phyloP scores from a whole-genome alignment of 2,113 vertebrate species.

The Chrysemys picta region DNA sequence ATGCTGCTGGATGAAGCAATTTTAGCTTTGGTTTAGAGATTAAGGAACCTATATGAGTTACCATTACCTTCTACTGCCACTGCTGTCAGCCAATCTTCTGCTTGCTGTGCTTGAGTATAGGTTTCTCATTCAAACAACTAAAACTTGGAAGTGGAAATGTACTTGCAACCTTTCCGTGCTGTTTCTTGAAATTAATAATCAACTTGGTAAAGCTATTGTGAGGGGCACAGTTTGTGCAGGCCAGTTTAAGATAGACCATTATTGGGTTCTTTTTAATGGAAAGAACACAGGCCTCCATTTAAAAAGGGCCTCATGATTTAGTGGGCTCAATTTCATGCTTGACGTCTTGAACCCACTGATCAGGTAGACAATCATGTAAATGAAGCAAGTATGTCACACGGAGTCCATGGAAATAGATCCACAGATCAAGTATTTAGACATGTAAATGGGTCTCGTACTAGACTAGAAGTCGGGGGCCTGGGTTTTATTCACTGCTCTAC shows the following conservation, averaged over 20 bases:
- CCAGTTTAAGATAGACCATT: background rate
- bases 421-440: background rate
- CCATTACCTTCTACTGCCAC: background rate
- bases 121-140: slow-evolving; percentile 20
- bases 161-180: background rate
- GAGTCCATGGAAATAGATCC: background rate
- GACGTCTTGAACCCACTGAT: background rate
- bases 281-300: background rate
- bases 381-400: background rate
- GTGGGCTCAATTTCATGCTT: background rate
- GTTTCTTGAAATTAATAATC: slow-evolving; percentile 1
- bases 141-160: background rate
- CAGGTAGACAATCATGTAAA: background rate
- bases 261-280: background rate
- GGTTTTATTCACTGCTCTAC: rapidly evolving
- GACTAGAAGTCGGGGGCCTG: background rate
- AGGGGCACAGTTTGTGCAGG: background rate
- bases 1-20: slow-evolving; percentile 2
- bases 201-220: background rate
- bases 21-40: slow-evolving; percentile 40
- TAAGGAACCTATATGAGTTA: background rate
- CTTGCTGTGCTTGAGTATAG: slow-evolving; percentile 35
- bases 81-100: slow-evolving; percentile 43
- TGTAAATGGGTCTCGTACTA: background rate
- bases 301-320: background rate